phyloP scores from a whole-genome alignment of 2,888 invertebrate genomes.

The Scrobipalpa costella region DNA sequence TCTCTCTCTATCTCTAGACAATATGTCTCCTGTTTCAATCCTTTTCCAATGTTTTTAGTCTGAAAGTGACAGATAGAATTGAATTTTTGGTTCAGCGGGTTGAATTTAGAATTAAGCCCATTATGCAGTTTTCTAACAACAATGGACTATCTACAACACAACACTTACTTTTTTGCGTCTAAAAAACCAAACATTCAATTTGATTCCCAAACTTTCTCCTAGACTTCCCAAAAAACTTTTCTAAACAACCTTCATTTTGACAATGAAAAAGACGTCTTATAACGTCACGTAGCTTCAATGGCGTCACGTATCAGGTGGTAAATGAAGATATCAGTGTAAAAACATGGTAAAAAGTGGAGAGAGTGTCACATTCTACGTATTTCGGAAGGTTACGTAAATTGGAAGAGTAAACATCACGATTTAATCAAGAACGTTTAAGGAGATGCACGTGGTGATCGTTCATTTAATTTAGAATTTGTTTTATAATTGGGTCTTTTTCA shows the following conservation, averaged over 20 bases:
- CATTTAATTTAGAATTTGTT: neutral
- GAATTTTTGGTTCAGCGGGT: no score
- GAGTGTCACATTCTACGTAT: constrained; percentile 22
- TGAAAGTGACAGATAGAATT: no score
- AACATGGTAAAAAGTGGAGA: constrained; percentile 13
- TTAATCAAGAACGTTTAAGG: neutral
- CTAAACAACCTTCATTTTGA: constrained; percentile 3
- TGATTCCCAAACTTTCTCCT: constrained; percentile 1
- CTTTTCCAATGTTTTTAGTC: no score
- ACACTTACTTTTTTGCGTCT: no score
- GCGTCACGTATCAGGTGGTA: constrained; percentile 25
- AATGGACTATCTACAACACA: neutral
- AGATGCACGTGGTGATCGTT: neutral
- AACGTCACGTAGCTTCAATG: constrained; percentile 25
- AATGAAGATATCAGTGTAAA: constrained; percentile 21
- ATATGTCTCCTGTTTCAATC: no score
- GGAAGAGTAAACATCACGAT: neutral
- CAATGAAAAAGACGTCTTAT: constrained; percentile 2
- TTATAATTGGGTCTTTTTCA: neutral
- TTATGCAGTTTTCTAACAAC: no score
- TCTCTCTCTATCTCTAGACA: no score
- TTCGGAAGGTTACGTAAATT: constrained; percentile 12
- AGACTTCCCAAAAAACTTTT: constrained; percentile 12
- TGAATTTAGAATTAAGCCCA: no score
- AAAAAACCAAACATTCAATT: constrained; percentile 5